phyloP scores from a whole-genome alignment of 2,113 vertebrate genomes.

The Chrysemys picta region DNA sequence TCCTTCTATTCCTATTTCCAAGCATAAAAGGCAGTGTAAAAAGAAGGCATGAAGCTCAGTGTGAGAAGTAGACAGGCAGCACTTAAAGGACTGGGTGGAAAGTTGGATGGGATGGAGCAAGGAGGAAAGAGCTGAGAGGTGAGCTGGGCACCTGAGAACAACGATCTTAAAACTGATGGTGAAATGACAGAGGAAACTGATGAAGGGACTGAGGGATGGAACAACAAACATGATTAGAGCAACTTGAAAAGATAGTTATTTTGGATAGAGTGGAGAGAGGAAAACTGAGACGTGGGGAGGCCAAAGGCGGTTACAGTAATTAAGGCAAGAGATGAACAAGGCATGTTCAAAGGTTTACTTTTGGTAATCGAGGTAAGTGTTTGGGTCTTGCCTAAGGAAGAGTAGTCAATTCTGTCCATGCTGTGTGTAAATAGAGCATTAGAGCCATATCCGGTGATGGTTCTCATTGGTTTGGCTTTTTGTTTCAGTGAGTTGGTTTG shows the following conservation, averaged over 20 bases:
- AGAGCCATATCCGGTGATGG: not conserved
- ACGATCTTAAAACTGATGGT: not conserved
- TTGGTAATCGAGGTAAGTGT: not conserved
- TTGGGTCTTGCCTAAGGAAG: slow-evolving; percentile 9
- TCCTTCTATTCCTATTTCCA: slow-evolving; percentile 21
- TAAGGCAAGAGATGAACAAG: slow-evolving; percentile 18
- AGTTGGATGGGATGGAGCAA: not conserved
- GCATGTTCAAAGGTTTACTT: slow-evolving; percentile 15
- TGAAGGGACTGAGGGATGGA: not conserved
- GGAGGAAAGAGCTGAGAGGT: not conserved
- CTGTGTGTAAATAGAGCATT: not conserved
- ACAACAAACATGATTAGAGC: slow-evolving; percentile 39
- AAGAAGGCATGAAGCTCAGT: slow-evolving; percentile 22
- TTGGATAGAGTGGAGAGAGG: slow-evolving; percentile 37
- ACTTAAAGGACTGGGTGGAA: not conserved
- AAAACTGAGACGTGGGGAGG: not conserved
- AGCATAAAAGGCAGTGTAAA: not conserved
- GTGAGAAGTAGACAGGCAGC: not conserved
- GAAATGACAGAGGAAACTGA: not conserved
- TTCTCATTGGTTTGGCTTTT: not conserved
- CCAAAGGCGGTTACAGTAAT: slow-evolving; percentile 13
- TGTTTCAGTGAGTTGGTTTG: not conserved
- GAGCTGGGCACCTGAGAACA: not conserved
- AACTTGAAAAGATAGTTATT: slow-evolving; percentile 21
- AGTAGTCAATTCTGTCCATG: not conserved